These are phyloP conservation scores for Oligia latruncula DNA, from an alignment of 2,888 invertebrate species.

Conservation along the genomic window DNA sequence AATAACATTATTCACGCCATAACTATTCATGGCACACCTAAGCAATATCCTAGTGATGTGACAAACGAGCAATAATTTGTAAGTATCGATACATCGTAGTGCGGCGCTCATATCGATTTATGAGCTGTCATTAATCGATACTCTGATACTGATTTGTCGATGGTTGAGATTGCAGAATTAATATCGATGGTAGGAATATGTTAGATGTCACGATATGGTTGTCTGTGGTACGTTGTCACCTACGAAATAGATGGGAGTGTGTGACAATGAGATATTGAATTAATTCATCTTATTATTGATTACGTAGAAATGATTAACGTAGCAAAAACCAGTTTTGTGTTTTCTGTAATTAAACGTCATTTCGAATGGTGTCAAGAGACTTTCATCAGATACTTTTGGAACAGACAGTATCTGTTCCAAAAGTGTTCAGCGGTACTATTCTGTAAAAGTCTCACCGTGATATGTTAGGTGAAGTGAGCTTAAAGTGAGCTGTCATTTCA, in stretches of 20 bases:
- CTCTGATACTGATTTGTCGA: slow-evolving; percentile 60
- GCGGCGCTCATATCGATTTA: slow-evolving; percentile 61
- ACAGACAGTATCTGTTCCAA: too few relatives aligned
- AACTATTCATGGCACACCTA: slow-evolving; percentile 25
- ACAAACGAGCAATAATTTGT: slow-evolving; percentile 65
- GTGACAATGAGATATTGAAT: slow-evolving; percentile 2
- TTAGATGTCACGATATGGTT: slow-evolving; percentile 28
- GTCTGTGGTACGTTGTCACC: slow-evolving; percentile 21
- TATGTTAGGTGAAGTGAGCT: too few relatives aligned
- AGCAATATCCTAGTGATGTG: slow-evolving; percentile 56
- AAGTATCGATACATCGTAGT: slow-evolving; percentile 65
- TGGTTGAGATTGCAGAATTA: slow-evolving; percentile 56
- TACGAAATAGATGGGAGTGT: not conserved
- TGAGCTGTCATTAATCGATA: slow-evolving; percentile 64
- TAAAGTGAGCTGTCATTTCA: too few relatives aligned
- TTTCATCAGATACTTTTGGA: too few relatives aligned
- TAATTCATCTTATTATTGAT: not conserved
- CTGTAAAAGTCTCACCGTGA: too few relatives aligned
- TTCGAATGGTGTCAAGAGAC: not conserved
- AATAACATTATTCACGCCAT: not conserved
- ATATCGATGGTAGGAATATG: slow-evolving; percentile 54
- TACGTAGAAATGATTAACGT: not conserved
- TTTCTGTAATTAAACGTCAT: not conserved
- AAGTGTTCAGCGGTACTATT: too few relatives aligned
- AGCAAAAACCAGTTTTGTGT: not conserved